Conservation (phyloP, 2,113 vertebrate genomes). For the Scomber scombrus region DNA sequence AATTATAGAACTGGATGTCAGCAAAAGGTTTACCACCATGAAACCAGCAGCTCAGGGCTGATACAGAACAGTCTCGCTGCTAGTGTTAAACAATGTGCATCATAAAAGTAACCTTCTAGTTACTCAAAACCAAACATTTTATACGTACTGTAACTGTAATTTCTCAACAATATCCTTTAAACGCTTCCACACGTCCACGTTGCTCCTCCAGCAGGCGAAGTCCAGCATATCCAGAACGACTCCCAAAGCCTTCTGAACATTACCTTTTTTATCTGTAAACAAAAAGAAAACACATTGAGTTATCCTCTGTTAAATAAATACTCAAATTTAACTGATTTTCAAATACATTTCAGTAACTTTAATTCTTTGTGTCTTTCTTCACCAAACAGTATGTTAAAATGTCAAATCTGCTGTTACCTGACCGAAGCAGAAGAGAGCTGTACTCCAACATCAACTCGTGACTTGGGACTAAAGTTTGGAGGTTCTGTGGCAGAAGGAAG, state of each 20-base stretch:
- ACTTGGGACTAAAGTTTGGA: slow-evolving; percentile 89
- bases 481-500: slow-evolving; percentile 80
- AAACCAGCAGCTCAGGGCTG: too few relatives aligned
- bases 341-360: background rate
- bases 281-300: background rate
- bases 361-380: background rate
- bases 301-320: too few relatives aligned
- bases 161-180: slow-evolving; percentile 83
- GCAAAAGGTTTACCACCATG: too few relatives aligned
- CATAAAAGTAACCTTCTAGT: too few relatives aligned
- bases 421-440: slow-evolving; percentile 85
- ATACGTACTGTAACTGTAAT: slow-evolving; percentile 64
- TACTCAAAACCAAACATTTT: too few relatives aligned
- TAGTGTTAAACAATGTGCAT: too few relatives aligned
- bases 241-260: slow-evolving; percentile 80
- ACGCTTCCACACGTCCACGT: slow-evolving; percentile 86
- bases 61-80: too few relatives aligned
- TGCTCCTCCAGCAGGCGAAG: slow-evolving; percentile 89
- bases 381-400: too few relatives aligned
- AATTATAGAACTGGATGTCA: background rate
- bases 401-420: slow-evolving; percentile 82
- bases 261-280: slow-evolving; percentile 79
- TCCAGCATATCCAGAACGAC: slow-evolving; percentile 90
- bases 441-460: slow-evolving; percentile 95
- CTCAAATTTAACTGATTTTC: too few relatives aligned